Evolutionary conservation across 2,888 invertebrate species (phyloP).

Genomic region (Eumerus sabulonum): DNA sequence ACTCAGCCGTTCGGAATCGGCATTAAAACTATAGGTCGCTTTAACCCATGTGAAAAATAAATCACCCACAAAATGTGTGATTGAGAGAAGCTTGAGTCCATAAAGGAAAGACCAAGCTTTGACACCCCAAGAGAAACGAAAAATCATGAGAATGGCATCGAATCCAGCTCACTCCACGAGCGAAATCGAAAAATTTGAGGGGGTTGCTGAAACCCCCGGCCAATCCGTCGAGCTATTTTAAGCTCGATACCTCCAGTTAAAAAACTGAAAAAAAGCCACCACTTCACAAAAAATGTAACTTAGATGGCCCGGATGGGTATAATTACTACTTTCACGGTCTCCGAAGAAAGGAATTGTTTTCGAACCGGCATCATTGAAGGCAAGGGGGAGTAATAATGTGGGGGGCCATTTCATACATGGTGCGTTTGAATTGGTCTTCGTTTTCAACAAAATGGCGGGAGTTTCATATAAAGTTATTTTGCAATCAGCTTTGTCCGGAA

Average conservation of each 20-base stretch:
- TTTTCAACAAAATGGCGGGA: slow-evolving; percentile 7
- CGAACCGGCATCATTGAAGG: not conserved
- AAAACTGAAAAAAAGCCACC: slow-evolving; percentile 18
- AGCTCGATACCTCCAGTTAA: slow-evolving; percentile 3
- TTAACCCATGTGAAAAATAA: too few species aligned
- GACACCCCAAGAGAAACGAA: slow-evolving; percentile 1
- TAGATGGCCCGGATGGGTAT: slow-evolving; percentile 6
- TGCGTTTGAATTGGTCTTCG: not conserved
- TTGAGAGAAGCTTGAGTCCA: too few species aligned
- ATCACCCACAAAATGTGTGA: too few species aligned
- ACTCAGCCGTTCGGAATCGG: too few species aligned
- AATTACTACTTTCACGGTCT: slow-evolving; percentile 15
- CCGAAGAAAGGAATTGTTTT: not conserved
- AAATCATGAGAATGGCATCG: slow-evolving; percentile 14
- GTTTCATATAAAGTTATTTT: slow-evolving; percentile 33
- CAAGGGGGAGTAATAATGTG: not conserved
- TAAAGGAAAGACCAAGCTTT: not conserved
- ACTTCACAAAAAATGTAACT: slow-evolving; percentile 5
- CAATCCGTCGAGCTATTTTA: not conserved
- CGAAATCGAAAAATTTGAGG: not conserved
- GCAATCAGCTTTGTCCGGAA: slow-evolving; percentile 42
- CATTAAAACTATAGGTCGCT: too few species aligned
- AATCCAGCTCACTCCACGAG: slow-evolving; percentile 8
- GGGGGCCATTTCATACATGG: too few species aligned
- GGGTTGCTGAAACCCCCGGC: not conserved